phyloP scores from a whole-genome alignment of 2,888 invertebrate species.

The Mythimna pallens region DNA sequence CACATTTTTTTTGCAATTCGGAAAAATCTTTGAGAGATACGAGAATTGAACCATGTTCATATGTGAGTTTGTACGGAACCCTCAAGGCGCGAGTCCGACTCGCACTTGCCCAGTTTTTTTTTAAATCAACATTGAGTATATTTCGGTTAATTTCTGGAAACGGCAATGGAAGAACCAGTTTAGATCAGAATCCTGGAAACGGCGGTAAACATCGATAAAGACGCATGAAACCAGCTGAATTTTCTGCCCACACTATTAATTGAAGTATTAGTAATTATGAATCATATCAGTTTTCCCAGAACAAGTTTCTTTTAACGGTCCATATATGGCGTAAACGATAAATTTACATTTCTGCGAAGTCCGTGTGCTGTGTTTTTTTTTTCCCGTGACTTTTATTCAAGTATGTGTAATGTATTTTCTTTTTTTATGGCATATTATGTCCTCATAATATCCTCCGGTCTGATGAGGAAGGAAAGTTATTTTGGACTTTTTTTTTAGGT shows the following conservation, averaged over 20 bases:
- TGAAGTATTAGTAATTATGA: slow-evolving; percentile 14
- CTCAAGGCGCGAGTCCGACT: too few species aligned
- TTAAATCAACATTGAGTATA: too few species aligned
- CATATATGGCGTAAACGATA: slow-evolving; percentile 27
- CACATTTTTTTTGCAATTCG: too few species aligned
- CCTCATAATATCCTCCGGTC: too few species aligned
- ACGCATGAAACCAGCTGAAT: slow-evolving; percentile 15
- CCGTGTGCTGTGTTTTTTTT: slow-evolving; percentile 7
- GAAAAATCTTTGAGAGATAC: too few species aligned
- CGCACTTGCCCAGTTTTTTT: too few species aligned
- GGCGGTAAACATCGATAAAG: slow-evolving; percentile 16
- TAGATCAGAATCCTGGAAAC: slow-evolving; percentile 19
- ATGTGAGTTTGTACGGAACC: too few species aligned
- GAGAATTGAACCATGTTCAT: too few species aligned
- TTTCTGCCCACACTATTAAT: slow-evolving; percentile 5
- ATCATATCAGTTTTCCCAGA: slow-evolving; percentile 35
- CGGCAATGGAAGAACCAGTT: not conserved
- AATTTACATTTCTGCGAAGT: slow-evolving; percentile 36
- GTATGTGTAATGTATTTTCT: not conserved
- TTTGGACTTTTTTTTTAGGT: too few species aligned
- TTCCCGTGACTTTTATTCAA: slow-evolving; percentile 7
- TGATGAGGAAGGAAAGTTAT: too few species aligned
- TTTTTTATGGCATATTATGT: too few species aligned
- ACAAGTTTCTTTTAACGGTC: slow-evolving; percentile 19
- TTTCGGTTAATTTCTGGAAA: not conserved